Evolutionary conservation across 2,888 invertebrate species (phyloP), one percentile per base, ranked within the genome.

Genomic region (Linnaemya vulpina): DNA sequence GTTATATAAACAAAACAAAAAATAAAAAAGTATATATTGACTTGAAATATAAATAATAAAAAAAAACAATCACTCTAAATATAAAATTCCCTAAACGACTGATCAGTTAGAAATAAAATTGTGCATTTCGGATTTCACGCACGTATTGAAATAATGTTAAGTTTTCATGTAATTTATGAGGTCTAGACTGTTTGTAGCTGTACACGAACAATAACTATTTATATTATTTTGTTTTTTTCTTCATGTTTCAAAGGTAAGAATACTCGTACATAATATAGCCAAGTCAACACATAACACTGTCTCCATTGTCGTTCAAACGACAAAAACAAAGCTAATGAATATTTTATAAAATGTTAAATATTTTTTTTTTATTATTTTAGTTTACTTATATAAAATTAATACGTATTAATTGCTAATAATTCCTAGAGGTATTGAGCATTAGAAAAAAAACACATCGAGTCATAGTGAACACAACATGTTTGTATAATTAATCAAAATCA

Each of bases 141-240:
- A 82, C 76, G 82, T 82, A 82, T 76, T 82, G 49, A 73, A 65
- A 71, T 82, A 76, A 71, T 76, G 76, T 76, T 76, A 71, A 71
- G 76, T 76, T 82, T 82, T 75, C 85, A 78, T 85, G 82, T 85
- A 78, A 82, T 82, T 85, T 82, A 85, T 85, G 84, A 78, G 84
- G 84, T 85, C 84, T 85, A 85, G 84, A 85, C 84, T 82, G 62
- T 55, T 55, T 71, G 53, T 55, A 38, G 43, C n/a, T 55, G 46
- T 17, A 77, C 68, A 60, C 67, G 38, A 77, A 49, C 68, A 51
- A 60, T 68, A 60, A 49, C 35, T 68, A 67, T 67, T 68, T 46
- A 30, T 62, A 9, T 40, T 65, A 1, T 22, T 65, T 46, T 62
- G n/a, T 80, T 46, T 62, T n/a, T 46, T 30, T n/a, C n/a, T n/a